Evolutionary conservation across 2,113 vertebrate genomes (phyloP), one percentile per base, ranked within the genome.

Genomic region (Chloropsis hardwickii): DNA sequence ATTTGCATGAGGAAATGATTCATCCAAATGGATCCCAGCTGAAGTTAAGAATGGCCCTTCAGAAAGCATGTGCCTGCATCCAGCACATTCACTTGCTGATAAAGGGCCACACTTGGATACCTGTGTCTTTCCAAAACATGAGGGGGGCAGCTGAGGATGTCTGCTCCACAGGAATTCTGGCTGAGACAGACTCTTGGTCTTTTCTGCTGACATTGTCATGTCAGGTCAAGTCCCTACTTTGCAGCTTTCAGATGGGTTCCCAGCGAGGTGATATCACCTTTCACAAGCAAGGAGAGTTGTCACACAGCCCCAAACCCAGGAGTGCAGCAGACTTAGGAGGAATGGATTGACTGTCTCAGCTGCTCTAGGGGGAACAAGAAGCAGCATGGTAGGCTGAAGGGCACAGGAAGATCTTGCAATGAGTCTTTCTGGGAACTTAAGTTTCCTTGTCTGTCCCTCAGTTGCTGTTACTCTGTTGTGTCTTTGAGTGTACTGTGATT

Each of bases 131-230:
- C 31, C 25, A 53, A 81, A 92, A 47, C 17, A 14, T 0, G 0
- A 29, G 4, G 8, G 7, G 27, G 6, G 4, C 23, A 19, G 7
- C 47, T 89, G 44, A 81, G 11, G 31, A 22, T 0, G 0, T 25
- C 35, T 1, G 0, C 19, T 78, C 84, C 37, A 29, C 15, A 62
- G 28, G 39, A 67, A 22, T n/a, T 6, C 2, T 40, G 65, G 14
- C 29, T 72, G 33, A 57, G 42, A 37, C 12, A 58, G 65, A 12
- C 7, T n/a, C 24, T 80, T 47, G 7, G 7, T 53, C 28, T 20
- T 51, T 47, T 54, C 24, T 81, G 81, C 53, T 2, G 7, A 21
- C 18, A 5, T 12, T 27, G 12, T 25, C 10, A 42, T 81, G 56
- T 33, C 44, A 48, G 45, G 42, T 29, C 22, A 81, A 14, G 18